These are phyloP conservation scores for Anhinga anhinga DNA, from an alignment of 2,113 vertebrate species.

Conservation along the genomic window DNA sequence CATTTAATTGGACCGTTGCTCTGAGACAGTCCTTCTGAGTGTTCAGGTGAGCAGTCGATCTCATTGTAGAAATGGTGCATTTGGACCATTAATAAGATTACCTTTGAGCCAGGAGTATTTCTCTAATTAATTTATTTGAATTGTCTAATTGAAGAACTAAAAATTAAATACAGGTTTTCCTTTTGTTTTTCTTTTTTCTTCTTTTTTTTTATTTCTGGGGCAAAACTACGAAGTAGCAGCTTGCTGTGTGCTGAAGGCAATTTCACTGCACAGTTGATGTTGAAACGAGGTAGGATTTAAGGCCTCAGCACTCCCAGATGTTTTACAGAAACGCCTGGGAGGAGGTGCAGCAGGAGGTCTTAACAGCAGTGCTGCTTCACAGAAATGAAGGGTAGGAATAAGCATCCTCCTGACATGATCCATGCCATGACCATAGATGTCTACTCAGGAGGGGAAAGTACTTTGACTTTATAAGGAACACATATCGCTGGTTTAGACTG, in stretches of 20 bases:
- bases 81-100: neutral
- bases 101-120: neutral
- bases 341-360: neutral
- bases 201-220: neutral
- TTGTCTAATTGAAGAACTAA: neutral
- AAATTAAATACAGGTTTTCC: neutral
- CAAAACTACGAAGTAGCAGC: neutral
- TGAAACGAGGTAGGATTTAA: neutral
- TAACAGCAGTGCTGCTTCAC: neutral
- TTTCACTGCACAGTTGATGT: neutral
- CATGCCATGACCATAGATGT: neutral
- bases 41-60: accelerated
- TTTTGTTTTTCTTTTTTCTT: neutral
- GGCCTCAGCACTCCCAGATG: neutral
- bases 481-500: neutral
- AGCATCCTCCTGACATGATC: neutral
- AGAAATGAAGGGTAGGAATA: neutral
- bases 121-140: neutral
- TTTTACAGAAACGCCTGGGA: neutral
- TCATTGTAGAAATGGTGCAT: neutral
- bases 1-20: neutral
- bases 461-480: neutral
- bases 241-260: neutral
- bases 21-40: neutral
- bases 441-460: neutral